These are phyloP conservation scores for Prochilodus magdalenae DNA, from an alignment of 2,113 vertebrate genomes.

Conservation along the genomic window DNA sequence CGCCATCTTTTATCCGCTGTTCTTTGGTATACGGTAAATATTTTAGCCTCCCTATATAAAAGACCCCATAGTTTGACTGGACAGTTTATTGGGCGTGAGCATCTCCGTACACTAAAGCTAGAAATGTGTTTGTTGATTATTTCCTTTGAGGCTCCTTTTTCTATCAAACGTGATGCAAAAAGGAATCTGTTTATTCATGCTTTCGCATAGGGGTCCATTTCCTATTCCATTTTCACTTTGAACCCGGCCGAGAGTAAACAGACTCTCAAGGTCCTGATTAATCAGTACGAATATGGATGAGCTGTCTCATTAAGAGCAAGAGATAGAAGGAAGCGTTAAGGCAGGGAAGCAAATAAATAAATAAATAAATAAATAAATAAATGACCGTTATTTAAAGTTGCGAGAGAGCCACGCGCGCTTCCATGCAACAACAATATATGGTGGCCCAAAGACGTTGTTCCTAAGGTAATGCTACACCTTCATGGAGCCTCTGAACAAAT, in stretches of 20 bases:
- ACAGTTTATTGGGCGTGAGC: neutral
- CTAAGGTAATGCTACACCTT: conserved; percentile 10
- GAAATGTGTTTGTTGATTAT: conserved; percentile 4
- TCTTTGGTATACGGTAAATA: too few relatives aligned
- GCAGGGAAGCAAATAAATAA: conserved; percentile 13
- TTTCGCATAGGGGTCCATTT: conserved; percentile 40
- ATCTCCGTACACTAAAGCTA: neutral
- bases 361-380: too few relatives aligned
- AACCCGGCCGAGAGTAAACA: conserved; percentile 55
- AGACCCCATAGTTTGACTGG: too few relatives aligned
- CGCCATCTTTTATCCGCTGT: too few relatives aligned
- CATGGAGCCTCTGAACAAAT: conserved; percentile 9
- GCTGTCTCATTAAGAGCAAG: conserved; percentile 57
- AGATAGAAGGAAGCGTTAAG: conserved; percentile 49
- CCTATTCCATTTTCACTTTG: conserved; percentile 54
- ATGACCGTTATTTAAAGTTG: too few relatives aligned
- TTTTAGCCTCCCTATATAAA: too few relatives aligned
- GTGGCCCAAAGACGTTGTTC: conserved; percentile 30
- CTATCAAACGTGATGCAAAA: conserved; percentile 2
- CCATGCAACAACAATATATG: conserved; percentile 34
- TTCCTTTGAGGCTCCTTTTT: conserved; percentile 16
- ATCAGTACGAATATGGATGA: conserved; percentile 63
- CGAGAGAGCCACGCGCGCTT: conserved; percentile 5
- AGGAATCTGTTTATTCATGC: conserved; percentile 47
- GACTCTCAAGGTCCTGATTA: conserved; percentile 47